These are phyloP conservation scores for Sprattus sprattus DNA, from an alignment of 2,113 vertebrate species.

Conservation along the genomic window DNA sequence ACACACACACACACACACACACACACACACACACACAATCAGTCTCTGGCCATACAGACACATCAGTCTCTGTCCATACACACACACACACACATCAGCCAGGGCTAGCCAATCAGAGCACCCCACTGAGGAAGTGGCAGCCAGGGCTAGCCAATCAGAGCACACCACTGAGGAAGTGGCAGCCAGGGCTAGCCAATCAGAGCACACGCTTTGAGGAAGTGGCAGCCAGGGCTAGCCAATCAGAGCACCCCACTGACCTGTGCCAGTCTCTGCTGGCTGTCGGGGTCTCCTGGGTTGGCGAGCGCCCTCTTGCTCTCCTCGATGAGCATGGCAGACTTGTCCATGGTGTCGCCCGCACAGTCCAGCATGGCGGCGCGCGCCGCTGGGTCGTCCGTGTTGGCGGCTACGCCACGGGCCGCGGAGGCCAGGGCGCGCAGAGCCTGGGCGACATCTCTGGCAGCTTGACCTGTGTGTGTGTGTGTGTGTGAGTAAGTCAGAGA, in stretches of 20 bases:
- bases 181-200: too few species aligned
- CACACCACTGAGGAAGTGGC: not conserved
- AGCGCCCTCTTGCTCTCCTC: conserved; percentile 91
- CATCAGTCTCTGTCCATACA: conserved; percentile 6
- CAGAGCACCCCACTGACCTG: conserved; percentile 72
- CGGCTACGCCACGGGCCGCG: conserved; percentile 85
- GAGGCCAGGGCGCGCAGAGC: conserved; percentile 86
- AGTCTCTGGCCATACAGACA: too few species aligned
- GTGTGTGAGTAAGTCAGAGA: not conserved
- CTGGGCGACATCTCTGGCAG: conserved; percentile 91
- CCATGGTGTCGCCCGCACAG: conserved; percentile 86
- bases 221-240: not conserved
- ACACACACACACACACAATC: conserved; percentile 39
- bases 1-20: conserved; percentile 41
- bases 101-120: too few species aligned
- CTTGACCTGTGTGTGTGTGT: conserved; percentile 75
- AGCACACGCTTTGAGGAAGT: not conserved
- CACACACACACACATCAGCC: conserved; percentile 16
- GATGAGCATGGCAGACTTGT: conserved; percentile 91
- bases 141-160: not conserved
- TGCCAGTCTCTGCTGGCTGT: conserved; percentile 90
- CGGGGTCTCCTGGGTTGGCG: conserved; percentile 85
- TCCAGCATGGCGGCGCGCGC: conserved; percentile 86
- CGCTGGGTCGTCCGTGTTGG: conserved; percentile 75
- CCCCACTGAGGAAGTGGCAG: not conserved